These are phyloP conservation scores for Willisornis vidua DNA, from an alignment of 2,113 vertebrate species.

Conservation along the genomic window DNA sequence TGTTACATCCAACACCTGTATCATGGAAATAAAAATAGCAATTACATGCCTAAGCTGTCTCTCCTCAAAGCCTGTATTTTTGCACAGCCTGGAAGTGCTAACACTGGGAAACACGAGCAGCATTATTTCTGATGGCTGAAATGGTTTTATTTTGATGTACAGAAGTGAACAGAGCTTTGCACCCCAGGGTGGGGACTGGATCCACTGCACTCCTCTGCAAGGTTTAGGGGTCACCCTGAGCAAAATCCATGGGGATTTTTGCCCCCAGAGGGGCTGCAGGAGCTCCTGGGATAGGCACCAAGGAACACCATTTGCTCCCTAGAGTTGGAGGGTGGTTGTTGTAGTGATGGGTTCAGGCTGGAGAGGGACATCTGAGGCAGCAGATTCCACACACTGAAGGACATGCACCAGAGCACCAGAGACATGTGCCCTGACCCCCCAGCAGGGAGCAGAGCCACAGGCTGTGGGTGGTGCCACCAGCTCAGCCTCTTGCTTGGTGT, in stretches of 20 bases:
- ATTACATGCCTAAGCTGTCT: not conserved
- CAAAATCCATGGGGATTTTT: not conserved
- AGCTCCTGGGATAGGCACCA: not conserved
- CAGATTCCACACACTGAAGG: not conserved
- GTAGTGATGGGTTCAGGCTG: not conserved
- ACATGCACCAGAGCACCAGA: not conserved
- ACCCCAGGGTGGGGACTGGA: not conserved
- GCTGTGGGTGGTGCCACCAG: too few relatives aligned
- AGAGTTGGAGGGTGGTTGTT: not conserved
- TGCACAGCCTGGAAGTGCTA: not conserved
- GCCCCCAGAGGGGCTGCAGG: not conserved
- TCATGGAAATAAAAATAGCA: not conserved
- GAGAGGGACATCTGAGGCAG: not conserved
- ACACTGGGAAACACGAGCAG: not conserved
- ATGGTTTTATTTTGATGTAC: not conserved
- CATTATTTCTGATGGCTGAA: not conserved
- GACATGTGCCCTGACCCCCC: rapidly evolving
- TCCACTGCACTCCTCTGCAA: not conserved
- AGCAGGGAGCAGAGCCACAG: not conserved
- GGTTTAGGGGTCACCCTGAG: not conserved
- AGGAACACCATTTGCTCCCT: not conserved
- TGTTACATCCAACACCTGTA: not conserved
- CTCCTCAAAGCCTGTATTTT: not conserved
- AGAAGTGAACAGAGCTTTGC: not conserved
- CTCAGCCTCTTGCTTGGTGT: not conserved